Evolutionary conservation across 2,113 vertebrate genomes (phyloP), one percentile per base, ranked within the genome.

Genomic region (Crotalus tigris): DNA sequence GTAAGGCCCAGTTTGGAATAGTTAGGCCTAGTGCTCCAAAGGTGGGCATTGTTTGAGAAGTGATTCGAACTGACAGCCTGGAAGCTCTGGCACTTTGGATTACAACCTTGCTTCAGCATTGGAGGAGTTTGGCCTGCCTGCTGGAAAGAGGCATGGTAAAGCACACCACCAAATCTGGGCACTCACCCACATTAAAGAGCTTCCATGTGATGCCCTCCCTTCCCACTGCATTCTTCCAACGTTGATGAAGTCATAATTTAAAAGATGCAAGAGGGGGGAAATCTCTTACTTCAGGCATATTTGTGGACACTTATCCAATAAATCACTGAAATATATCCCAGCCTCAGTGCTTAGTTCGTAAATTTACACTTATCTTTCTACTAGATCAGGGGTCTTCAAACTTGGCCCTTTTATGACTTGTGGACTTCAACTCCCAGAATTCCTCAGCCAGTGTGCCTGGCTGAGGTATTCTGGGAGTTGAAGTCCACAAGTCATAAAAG

Each of bases 11-110:
- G 17, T 61, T 93, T 61, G 75, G 55, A 23, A 26, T n/a, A 2
- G 1, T 90, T 85, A 3, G 15, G 81, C 57, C 89, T 85, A 12
- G 21, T 24, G 7, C 53, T 93, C 89, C 59, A 90, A 87, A 21
- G 61, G 33, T 93, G 88, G 81, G 69, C 92, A 90, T 59, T 44
- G 26, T 61, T 86, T 85, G 8, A 15, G n/a, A 90, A 26, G 88
- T 86, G 12, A 93, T 90, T 85, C 15, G 59, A 93, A 33, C 44
- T 59, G 88, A 93, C 88, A 90, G 33, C 19, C 53, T 89, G 86
- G 88, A 89, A 44, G 10, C 58, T 26, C 23, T 75, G 59, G 91
- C 86, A 88, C 59, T 75, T 88, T 29, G 86, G 86, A 92, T 92
- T 64, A 55, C 86, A 87, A 29, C 24, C 46, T 49, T 21, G 9